phyloP scores from a whole-genome alignment of 2,797 vertebrate genomes.

The Decapterus maruadsi region DNA sequence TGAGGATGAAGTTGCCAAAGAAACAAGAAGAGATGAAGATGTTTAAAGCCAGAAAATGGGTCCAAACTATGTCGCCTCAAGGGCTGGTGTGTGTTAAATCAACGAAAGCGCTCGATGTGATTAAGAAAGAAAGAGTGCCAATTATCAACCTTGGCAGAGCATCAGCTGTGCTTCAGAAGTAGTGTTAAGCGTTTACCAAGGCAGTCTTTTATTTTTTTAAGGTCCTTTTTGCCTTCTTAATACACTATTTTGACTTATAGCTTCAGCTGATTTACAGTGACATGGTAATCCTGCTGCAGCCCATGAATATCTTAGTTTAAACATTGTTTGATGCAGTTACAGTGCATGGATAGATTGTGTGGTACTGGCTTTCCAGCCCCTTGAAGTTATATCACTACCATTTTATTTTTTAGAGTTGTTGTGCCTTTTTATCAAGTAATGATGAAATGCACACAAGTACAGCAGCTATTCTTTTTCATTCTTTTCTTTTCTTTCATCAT shows the following conservation, averaged over 20 bases:
- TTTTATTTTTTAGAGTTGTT: slow-evolving; percentile 23
- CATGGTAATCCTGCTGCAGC: neutral
- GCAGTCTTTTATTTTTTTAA: slow-evolving; percentile 27
- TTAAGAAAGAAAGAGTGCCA: slow-evolving; percentile 51
- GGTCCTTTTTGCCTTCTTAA: neutral
- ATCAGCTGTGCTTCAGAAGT: slow-evolving; percentile 2
- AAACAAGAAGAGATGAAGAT: slow-evolving; percentile 31
- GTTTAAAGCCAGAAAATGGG: slow-evolving; percentile 45
- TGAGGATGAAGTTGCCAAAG: slow-evolving; percentile 70
- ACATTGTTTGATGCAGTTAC: slow-evolving; percentile 16
- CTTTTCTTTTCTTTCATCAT: neutral
- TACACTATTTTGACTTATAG: slow-evolving; percentile 10
- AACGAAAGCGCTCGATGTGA: slow-evolving; percentile 26
- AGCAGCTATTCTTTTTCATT: slow-evolving; percentile 19
- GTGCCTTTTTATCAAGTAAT: slow-evolving; percentile 51
- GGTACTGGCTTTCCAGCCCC: slow-evolving; percentile 27
- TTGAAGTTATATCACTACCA: slow-evolving; percentile 11
- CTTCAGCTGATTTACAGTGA: slow-evolving; percentile 39
- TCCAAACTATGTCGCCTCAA: slow-evolving; percentile 43
- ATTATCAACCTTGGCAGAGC: slow-evolving; percentile 36
- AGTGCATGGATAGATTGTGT: slow-evolving; percentile 24
- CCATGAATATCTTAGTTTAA: slow-evolving; percentile 20
- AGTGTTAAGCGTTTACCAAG: slow-evolving; percentile 38
- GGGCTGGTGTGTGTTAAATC: slow-evolving; percentile 9
- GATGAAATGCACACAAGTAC: slow-evolving; percentile 14